Base-by-base conservation (phyloP, 2,888 invertebrate genomes). In the Mycogona germanica region DNA sequence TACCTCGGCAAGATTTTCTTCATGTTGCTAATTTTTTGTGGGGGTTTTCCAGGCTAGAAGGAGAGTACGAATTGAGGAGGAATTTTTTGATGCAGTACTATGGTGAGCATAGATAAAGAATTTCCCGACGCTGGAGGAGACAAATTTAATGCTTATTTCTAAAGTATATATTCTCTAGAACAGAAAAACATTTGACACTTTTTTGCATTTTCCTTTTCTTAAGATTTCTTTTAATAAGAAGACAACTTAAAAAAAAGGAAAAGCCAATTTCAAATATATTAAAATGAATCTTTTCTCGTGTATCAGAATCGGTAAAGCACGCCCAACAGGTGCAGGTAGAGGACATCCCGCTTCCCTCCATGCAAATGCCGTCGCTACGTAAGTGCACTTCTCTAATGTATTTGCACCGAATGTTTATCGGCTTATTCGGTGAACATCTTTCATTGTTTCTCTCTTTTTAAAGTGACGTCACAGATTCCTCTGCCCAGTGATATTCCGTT, bases 311-410 rank as follows among this genome's bases (percentile, higher is more conserved):
- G 55, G 95, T 96, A 1, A 86, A 87, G 66, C 87, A 87, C 70
- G 95, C 96, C 0, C 93, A 96, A 67, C 85, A 88, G 64, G 95
- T 96, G 0, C 70, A 88, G 72, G 79, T 96, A 2, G 93, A 95
- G 70, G 93, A 95, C 71, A 96, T 96, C 69, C 95, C 95, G 2
- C 70, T 96, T 55, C 95, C 95, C 38, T 68, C 70, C 40, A 61
- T 66, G 14, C 70, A 56, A 32, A 57, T 60, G 55, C 58, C 59
- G 17, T 37, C 41, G 17, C 30, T 17, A 21, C 19, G 56, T 46
- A 44, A 4, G 25, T 23, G 32, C 49, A 44, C 19, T 32, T 49
- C 32, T 47, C 44, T 30, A 54, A 38, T 44, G 17, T 32, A n/a
- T 32, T 32, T 32, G 35, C 9, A 32, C 35, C 9, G n/a, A n/a